These are phyloP conservation scores for Pristionchus exspectatus DNA, from an alignment of 2,888 invertebrate species.

Conservation along the genomic window DNA sequence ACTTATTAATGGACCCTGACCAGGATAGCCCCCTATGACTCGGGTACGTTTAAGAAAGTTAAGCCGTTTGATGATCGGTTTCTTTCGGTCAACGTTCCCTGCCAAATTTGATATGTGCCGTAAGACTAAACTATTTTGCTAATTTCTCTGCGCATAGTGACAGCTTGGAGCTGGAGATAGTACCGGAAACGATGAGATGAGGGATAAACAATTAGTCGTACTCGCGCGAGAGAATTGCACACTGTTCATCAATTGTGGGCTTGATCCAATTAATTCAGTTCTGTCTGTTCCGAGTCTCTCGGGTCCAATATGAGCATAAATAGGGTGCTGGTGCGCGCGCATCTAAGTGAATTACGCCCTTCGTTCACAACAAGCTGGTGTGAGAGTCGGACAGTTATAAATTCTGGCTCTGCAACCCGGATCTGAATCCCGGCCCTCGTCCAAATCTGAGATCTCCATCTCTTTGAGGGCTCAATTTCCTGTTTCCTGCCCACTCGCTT, in stretches of 20 bases:
- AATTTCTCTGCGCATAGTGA: too few species aligned
- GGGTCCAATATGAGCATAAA: conserved; percentile 47
- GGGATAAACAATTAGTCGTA: conserved; percentile 45
- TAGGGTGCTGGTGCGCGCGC: not conserved
- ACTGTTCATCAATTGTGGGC: conserved; percentile 24
- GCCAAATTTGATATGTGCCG: too few species aligned
- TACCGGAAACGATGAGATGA: not conserved
- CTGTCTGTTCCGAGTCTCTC: not conserved
- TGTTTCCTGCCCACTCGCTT: conserved; percentile 17
- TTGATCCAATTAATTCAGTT: conserved; percentile 49
- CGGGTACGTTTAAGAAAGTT: not conserved
- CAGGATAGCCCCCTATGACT: too few species aligned
- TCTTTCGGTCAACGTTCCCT: too few species aligned
- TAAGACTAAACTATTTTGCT: too few species aligned
- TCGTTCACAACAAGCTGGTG: not conserved
- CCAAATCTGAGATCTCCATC: conserved; percentile 11
- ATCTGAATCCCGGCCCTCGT: not conserved
- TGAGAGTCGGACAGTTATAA: not conserved
- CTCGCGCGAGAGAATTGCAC: conserved; percentile 37
- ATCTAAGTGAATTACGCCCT: conserved; percentile 30
- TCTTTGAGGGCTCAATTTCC: not conserved
- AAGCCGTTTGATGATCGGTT: too few species aligned
- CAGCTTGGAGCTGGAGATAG: not conserved
- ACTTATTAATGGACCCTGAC: conserved; percentile 32
- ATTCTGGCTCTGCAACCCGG: not conserved